These are phyloP conservation scores for Dicycla oo DNA, from an alignment of 2,888 invertebrate species.

Conservation along the genomic window DNA sequence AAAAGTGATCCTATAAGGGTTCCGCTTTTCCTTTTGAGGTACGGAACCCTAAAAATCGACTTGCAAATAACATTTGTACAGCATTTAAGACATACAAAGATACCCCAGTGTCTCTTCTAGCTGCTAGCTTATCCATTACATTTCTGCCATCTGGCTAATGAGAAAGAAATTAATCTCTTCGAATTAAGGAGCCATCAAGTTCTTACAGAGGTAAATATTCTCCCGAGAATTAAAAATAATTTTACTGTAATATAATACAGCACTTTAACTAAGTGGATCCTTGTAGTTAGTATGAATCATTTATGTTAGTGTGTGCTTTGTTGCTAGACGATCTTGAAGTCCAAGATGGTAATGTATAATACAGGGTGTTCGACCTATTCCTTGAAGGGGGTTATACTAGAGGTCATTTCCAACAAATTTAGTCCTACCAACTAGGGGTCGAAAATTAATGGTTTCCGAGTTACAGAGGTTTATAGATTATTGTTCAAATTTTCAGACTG, in stretches of 20 bases:
- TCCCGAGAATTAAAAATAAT: slow-evolving; percentile 46
- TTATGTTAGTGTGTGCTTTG: slow-evolving; percentile 13
- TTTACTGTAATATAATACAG: slow-evolving; percentile 50
- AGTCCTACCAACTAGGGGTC: too few species aligned
- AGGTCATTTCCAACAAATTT: too few species aligned
- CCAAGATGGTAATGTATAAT: too few species aligned
- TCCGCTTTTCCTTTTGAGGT: too few species aligned
- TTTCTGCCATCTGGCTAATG: slow-evolving; percentile 44
- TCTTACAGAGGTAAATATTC: slow-evolving; percentile 51
- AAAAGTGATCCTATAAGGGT: too few species aligned
- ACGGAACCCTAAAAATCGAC: too few species aligned
- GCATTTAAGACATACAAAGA: slow-evolving; percentile 24
- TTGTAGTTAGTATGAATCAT: slow-evolving; percentile 28
- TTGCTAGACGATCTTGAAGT: background rate
- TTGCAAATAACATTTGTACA: background rate
- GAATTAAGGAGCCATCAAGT: slow-evolving; percentile 47
- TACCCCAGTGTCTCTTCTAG: background rate
- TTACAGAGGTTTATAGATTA: too few species aligned
- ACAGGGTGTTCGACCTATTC: too few species aligned
- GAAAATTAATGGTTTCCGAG: too few species aligned
- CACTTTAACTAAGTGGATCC: slow-evolving; percentile 48
- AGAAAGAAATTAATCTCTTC: slow-evolving; percentile 49
- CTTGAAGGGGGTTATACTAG: too few species aligned
- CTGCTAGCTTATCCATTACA: slow-evolving; percentile 35
- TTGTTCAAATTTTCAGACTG: too few species aligned